These are phyloP conservation scores for Ditula angustiorana DNA, from an alignment of 2,888 invertebrate species.

Conservation along the genomic window DNA sequence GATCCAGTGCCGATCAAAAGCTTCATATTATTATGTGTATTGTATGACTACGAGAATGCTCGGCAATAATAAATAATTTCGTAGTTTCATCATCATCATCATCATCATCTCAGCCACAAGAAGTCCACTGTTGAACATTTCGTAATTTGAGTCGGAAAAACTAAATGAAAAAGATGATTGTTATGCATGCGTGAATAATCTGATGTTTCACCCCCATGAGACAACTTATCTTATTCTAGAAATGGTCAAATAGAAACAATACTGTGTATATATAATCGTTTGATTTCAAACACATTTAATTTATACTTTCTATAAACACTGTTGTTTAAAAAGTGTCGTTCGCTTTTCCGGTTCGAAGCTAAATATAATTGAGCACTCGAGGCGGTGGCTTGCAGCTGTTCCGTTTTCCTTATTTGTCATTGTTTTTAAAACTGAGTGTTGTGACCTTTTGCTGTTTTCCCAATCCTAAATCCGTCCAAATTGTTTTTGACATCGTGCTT, in stretches of 20 bases:
- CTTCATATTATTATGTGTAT: too few species aligned
- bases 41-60: too few species aligned
- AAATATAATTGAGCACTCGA: slow-evolving; percentile 19
- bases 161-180: too few species aligned
- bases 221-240: too few species aligned
- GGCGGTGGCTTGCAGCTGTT: slow-evolving; percentile 12
- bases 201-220: too few species aligned
- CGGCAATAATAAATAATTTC: too few species aligned
- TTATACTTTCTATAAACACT: slow-evolving; percentile 20
- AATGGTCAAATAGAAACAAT: neutral
- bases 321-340: slow-evolving; percentile 30
- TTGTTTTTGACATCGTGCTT: slow-evolving; percentile 4
- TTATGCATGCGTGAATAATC: too few species aligned
- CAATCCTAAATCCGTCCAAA: neutral
- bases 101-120: too few species aligned
- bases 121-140: too few species aligned
- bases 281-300: slow-evolving; percentile 6
- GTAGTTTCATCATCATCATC: too few species aligned
- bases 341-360: neutral
- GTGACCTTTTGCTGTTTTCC: neutral
- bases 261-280: neutral
- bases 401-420: slow-evolving; percentile 17
- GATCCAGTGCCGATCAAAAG: too few species aligned
- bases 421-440: slow-evolving; percentile 1
- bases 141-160: too few species aligned